phyloP scores from a whole-genome alignment of 2,113 vertebrate species.

The Salvelinus namaycush region DNA sequence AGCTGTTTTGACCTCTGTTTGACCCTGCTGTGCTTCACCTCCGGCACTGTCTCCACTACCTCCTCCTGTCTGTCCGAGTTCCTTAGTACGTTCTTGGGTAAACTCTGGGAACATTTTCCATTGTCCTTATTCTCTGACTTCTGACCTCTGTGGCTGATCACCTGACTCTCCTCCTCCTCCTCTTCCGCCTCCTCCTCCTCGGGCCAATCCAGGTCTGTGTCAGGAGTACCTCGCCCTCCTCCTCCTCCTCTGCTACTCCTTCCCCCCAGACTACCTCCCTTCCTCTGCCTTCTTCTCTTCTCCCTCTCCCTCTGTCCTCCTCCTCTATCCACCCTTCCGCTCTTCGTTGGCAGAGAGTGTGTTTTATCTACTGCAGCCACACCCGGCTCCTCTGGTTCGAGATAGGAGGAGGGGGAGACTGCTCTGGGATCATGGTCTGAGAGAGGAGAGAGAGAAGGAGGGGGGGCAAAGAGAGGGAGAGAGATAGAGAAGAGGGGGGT shows the following conservation, averaged over 20 bases:
- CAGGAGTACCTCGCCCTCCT: constrained; percentile 14
- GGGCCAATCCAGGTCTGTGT: constrained; percentile 4
- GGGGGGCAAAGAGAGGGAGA: neutral
- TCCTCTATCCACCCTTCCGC: constrained; percentile 23
- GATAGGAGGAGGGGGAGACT: constrained; percentile 70
- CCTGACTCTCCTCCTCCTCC: neutral
- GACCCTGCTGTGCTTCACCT: neutral
- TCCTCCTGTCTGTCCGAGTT: constrained; percentile 30
- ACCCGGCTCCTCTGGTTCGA: constrained; percentile 67
- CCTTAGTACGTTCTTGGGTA: constrained; percentile 57
- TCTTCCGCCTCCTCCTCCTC: constrained; percentile 30
- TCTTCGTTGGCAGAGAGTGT: constrained; percentile 50
- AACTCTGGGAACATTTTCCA: constrained; percentile 53
- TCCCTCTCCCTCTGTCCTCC: constrained; percentile 41
- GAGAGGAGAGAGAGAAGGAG: neutral
- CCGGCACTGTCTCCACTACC: neutral
- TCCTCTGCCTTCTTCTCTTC: constrained; percentile 27
- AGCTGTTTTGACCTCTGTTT: neutral
- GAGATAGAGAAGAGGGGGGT: neutral
- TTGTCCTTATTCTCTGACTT: constrained; percentile 6
- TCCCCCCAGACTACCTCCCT: neutral
- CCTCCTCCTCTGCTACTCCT: constrained; percentile 20
- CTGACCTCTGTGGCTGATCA: neutral
- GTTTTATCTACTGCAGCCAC: constrained; percentile 69
- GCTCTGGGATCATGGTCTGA: constrained; percentile 73